Conservation (phyloP, 2,113 vertebrate species). For the Podarcis cretensis region DNA sequence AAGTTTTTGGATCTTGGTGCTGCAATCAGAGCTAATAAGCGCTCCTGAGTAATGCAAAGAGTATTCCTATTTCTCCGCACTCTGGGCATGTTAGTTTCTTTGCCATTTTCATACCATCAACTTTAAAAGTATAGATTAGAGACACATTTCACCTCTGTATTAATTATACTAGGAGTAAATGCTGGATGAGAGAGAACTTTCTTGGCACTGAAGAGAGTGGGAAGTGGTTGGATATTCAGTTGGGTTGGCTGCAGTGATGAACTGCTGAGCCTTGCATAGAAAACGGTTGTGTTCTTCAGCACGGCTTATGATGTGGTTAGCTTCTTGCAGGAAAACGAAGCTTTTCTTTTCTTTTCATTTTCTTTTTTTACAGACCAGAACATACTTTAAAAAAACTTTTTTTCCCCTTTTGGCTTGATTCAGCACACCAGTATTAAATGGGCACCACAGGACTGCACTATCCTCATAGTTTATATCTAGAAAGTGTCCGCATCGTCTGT, state of each 20-base stretch:
- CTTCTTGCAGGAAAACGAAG: background rate
- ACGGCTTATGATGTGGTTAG: background rate
- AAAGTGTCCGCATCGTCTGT: background rate
- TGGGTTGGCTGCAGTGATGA: background rate
- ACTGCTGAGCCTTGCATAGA: background rate
- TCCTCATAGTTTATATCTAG: constrained; percentile 7
- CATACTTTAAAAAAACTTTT: background rate
- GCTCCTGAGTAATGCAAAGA: background rate
- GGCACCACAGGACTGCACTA: background rate
- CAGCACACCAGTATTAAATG: background rate
- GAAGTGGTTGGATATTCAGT: background rate
- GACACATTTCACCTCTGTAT: background rate
- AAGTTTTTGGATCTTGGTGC: background rate
- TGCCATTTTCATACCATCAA: background rate
- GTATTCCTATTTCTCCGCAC: background rate
- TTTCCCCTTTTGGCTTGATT: constrained; percentile 3
- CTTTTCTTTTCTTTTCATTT: background rate
- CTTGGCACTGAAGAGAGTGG: background rate
- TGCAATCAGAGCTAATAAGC: background rate
- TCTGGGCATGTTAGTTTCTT: background rate
- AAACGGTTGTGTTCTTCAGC: background rate
- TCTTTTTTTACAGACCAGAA: background rate
- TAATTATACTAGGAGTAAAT: background rate
- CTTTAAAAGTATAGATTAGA: background rate
- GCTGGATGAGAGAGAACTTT: background rate